Percentiles rank a stretch among this genome's conserved stretches.
phyloP scores from a whole-genome alignment of 2,888 invertebrate genomes.

The Byasa hedistus region DNA sequence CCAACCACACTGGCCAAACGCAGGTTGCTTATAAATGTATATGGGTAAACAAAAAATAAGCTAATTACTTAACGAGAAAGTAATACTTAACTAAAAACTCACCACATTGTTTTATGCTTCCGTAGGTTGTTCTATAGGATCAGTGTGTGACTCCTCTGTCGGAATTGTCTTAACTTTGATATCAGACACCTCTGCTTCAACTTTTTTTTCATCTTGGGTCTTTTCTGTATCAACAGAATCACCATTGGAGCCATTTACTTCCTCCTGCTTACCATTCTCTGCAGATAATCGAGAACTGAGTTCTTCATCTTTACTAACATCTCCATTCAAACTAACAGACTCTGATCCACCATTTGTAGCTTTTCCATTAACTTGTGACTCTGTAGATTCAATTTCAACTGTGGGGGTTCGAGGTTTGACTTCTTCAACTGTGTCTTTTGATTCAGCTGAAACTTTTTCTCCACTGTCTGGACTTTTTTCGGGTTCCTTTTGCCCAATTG shows the following conservation, averaged over 20 bases:
- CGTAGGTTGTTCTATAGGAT: conserved; percentile 73
- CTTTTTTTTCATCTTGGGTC: conserved; percentile 63
- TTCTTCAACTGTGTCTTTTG: conserved; percentile 36
- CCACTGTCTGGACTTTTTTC: conserved; percentile 30
- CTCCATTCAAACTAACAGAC: conserved; percentile 56
- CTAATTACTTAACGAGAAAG: neutral
- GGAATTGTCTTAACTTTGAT: conserved; percentile 80
- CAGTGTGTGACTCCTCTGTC: conserved; percentile 66
- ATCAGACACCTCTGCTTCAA: conserved; percentile 59
- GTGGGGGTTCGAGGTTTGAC: conserved; percentile 40
- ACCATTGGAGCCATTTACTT: conserved; percentile 41
- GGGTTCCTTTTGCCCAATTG: conserved; percentile 18
- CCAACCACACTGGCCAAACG: too few species aligned
- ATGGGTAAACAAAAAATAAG: neutral
- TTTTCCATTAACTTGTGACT: conserved; percentile 64
- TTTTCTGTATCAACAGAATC: conserved; percentile 44
- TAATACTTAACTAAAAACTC: conserved; percentile 38
- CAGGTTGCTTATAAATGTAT: too few species aligned
- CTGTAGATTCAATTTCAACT: conserved; percentile 47
- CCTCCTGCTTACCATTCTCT: conserved; percentile 55
- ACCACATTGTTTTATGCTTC: conserved; percentile 73
- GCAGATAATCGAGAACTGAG: conserved; percentile 61
- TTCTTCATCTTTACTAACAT: conserved; percentile 57
- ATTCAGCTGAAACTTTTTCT: conserved; percentile 26
- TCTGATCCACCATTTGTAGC: conserved; percentile 57